Percentiles rank a stretch among this genome's conserved stretches.
Conservation (phyloP, 2,113 vertebrate genomes). For the Mus musculus region DNA sequence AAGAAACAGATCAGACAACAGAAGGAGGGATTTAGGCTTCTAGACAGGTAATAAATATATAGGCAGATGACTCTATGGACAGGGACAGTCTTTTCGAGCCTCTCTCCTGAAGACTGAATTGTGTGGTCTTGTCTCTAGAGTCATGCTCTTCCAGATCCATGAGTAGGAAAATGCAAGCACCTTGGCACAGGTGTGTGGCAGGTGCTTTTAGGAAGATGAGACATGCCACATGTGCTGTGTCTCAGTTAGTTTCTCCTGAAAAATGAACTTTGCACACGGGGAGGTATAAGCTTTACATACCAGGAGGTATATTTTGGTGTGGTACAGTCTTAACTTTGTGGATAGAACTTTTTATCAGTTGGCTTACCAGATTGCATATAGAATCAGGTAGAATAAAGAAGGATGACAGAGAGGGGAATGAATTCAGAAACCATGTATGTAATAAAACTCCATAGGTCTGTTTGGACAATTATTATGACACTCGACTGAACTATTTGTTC, state of each 20-base stretch:
- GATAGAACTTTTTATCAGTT: not conserved
- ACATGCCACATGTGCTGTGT: not conserved
- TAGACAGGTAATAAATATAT: not conserved
- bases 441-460: not conserved
- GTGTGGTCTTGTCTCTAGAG: not conserved
- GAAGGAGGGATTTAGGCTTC: not conserved
- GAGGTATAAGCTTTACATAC: not conserved
- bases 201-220: not conserved
- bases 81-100: not conserved
- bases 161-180: not conserved
- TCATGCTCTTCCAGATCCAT: not conserved
- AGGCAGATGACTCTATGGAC: not conserved
- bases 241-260: not conserved
- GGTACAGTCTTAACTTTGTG: not conserved
- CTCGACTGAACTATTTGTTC: not conserved
- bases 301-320: not conserved
- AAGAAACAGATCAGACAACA: not conserved
- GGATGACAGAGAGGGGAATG: not conserved
- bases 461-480: not conserved
- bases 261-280: not conserved
- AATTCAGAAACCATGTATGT: not conserved
- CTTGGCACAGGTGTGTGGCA: not conserved
- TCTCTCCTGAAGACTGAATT: not conserved
- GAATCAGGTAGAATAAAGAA: not conserved
- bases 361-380: not conserved